Evolutionary conservation across 1,140 invertebrate species (phyloP), one percentile per base, ranked within the genome.

Genomic region (Drosophila bocki): DNA sequence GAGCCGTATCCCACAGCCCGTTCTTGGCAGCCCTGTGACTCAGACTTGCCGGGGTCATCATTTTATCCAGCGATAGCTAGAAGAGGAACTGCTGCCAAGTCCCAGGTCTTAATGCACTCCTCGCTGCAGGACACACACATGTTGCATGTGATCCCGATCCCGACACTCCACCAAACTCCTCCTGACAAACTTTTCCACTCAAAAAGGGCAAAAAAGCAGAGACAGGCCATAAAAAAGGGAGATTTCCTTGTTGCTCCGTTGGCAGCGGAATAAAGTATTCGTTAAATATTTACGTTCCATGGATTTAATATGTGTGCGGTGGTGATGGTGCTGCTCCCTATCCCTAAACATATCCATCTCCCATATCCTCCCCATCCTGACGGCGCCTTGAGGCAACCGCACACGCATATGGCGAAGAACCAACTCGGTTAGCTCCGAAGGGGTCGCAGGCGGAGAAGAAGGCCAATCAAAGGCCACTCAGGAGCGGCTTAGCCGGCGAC

Each of bases 211-310:
- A 13, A 7, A 35, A 64, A 47, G 60, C 3, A 26, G 63, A 58
- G 39, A 56, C 79, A 71, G 64, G 37, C 60, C 57, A 82, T 74
- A 71, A 65, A 72, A 75, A 79, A 76, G 76, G 59, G 71, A 70
- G 65, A 42, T 72, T 71, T 72, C 53, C 69, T 72, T 76, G 51
- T 76, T 57, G 53, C 44, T 75, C 58, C 39, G 26, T 6, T 29
- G 65, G 29, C 67, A 63, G 70, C 53, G 74, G 63, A 72, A 86
- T 87, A 87, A 87, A 86, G 83, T 88, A 86, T 86, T 83, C 60
- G 76, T 86, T 86, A 86, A 86, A 86, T 86, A 86, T 86, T 86
- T 86, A 88, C 83, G 71, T 80, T 86, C 67, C 67, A 69, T 70
- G 83, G 84, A 78, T 80, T 88, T 82, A 86, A 86, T 86, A 82